These are phyloP conservation scores for Zaprionus davidi DNA, from an alignment of 1,140 invertebrate genomes.

Conservation along the genomic window DNA sequence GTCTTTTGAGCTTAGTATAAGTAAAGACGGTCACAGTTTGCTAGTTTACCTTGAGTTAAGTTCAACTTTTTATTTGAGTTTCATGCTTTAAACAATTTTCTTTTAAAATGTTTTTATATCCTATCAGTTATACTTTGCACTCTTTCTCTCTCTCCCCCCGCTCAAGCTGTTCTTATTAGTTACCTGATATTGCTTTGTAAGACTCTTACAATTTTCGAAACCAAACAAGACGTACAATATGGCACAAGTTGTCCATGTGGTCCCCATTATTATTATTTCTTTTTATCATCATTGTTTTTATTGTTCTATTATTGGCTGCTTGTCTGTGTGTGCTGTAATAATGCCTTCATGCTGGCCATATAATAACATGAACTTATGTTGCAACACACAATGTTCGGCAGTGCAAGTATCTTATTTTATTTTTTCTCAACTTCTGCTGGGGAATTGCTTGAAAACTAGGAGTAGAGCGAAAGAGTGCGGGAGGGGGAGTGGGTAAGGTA, in stretches of 20 bases:
- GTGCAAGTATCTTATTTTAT: slow-evolving; percentile 39
- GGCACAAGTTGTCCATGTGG: background rate
- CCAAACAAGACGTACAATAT: background rate
- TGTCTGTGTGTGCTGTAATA: slow-evolving; percentile 2
- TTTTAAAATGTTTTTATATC: too few relatives aligned
- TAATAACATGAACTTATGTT: slow-evolving; percentile 63
- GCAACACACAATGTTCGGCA: slow-evolving; percentile 39
- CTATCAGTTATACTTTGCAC: too few relatives aligned
- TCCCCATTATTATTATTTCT: slow-evolving; percentile 6
- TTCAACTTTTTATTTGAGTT: too few relatives aligned
- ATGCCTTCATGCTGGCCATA: slow-evolving; percentile 18
- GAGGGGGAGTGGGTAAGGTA: background rate
- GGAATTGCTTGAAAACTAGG: slow-evolving; percentile 17
- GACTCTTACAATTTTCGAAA: background rate
- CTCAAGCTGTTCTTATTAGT: background rate
- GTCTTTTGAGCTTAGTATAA: too few relatives aligned
- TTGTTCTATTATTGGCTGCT: slow-evolving; percentile 16
- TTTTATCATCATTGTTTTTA: slow-evolving; percentile 8
- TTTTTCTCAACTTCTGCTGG: slow-evolving; percentile 12
- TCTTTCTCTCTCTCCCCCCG: too few relatives aligned
- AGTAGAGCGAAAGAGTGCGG: background rate
- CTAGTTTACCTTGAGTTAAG: too few relatives aligned
- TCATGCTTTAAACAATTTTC: too few relatives aligned
- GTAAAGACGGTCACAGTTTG: too few relatives aligned
- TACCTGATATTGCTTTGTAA: background rate